These are phyloP conservation scores for Phymastichus coffea DNA, from an alignment of 1,140 invertebrate species.

Conservation along the genomic window DNA sequence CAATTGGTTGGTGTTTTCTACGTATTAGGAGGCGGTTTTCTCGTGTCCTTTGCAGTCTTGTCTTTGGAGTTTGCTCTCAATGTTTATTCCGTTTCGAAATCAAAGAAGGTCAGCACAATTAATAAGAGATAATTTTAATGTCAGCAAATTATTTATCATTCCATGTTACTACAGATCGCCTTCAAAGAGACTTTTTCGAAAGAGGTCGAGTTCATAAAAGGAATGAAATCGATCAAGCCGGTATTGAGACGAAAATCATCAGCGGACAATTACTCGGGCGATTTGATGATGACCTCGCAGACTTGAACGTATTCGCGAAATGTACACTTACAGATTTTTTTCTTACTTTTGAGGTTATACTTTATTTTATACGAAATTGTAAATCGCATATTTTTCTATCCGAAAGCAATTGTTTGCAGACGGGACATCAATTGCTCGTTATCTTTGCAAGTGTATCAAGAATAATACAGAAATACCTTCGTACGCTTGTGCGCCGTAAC, in stretches of 20 bases:
- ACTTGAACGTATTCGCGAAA: too few relatives aligned
- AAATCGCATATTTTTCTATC: too few relatives aligned
- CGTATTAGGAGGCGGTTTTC: constrained; percentile 6
- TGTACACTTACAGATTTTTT: too few relatives aligned
- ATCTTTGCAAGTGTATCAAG: too few relatives aligned
- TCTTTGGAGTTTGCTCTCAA: constrained; percentile 6
- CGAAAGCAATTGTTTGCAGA: too few relatives aligned
- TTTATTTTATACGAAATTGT: too few relatives aligned
- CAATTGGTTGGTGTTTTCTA: constrained; percentile 17
- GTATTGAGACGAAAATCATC: constrained; percentile 11
- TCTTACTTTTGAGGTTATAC: too few relatives aligned
- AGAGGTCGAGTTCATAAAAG: constrained; percentile 7
- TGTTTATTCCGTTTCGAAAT: not conserved
- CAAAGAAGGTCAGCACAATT: constrained; percentile 11
- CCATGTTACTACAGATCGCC: not conserved
- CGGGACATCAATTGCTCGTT: too few relatives aligned
- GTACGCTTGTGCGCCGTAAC: too few relatives aligned
- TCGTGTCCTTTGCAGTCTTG: not conserved
- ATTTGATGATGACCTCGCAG: constrained; percentile 22
- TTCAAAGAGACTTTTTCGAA: not conserved
- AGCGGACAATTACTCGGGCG: not conserved
- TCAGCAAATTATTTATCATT: too few relatives aligned
- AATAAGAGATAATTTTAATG: too few relatives aligned
- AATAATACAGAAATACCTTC: too few relatives aligned
- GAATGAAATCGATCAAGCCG: constrained; percentile 6